Conservation (phyloP, 2,797 vertebrate species). For the Macroramphosus scolopax region DNA sequence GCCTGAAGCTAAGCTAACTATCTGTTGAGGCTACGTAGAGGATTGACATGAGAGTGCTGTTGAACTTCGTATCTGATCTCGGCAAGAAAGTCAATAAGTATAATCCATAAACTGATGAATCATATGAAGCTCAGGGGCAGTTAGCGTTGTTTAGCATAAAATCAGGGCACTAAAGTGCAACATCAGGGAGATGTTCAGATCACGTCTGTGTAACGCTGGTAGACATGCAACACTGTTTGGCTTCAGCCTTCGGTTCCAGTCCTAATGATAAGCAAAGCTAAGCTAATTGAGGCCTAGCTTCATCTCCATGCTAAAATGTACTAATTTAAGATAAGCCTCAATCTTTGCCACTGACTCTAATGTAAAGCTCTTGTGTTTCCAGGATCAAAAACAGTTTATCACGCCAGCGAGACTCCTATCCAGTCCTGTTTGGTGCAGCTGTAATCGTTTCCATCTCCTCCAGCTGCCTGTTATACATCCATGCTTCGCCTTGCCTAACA, state of each 20-base stretch:
- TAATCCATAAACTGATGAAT: not conserved
- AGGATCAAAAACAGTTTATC: constrained; percentile 4
- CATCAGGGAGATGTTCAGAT: no score
- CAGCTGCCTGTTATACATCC: constrained; percentile 29
- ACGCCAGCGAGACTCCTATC: no score
- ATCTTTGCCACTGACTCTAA: not conserved
- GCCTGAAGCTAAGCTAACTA: no score
- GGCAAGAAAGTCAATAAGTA: not conserved
- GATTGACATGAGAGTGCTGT: no score
- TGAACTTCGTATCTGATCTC: not conserved
- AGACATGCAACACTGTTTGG: no score
- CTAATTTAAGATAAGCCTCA: no score
- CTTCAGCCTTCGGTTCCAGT: not conserved
- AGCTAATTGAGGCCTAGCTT: not conserved
- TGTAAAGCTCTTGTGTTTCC: not conserved
- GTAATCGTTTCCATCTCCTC: constrained; percentile 11
- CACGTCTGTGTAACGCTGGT: no score
- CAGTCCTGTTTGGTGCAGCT: constrained; percentile 1
- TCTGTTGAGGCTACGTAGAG: no score
- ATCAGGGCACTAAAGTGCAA: no score
- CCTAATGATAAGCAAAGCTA: not conserved
- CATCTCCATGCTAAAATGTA: not conserved
- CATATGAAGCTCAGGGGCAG: no score
- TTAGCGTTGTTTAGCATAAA: no score
- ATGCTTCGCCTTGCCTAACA: constrained; percentile 38